phyloP scores from a whole-genome alignment of 2,797 vertebrate genomes.

The Mus spretus region DNA sequence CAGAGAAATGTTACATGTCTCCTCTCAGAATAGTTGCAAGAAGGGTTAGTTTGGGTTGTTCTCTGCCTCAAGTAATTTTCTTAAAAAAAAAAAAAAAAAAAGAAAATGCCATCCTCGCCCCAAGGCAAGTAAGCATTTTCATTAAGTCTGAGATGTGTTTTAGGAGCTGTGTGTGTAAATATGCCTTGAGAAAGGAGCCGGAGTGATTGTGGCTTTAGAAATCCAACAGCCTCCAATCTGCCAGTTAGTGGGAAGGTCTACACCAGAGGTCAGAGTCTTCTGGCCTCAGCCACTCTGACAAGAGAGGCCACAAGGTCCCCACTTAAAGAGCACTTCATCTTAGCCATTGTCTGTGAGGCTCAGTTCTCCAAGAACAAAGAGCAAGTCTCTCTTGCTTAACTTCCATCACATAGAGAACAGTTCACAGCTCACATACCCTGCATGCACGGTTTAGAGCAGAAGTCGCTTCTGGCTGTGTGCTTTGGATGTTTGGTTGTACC shows the following conservation, averaged over 20 bases:
- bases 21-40: constrained; percentile 78
- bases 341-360: background rate
- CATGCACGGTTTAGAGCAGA: background rate
- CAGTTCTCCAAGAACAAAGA: constrained; percentile 25
- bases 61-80: constrained; percentile 84
- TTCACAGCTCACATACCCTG: background rate
- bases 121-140: constrained; percentile 68
- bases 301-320: background rate
- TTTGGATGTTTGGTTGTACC: constrained; percentile 7
- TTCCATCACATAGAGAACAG: background rate
- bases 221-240: background rate
- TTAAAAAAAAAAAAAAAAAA: constrained; percentile 64
- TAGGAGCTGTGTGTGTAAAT: background rate
- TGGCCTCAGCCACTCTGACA: background rate
- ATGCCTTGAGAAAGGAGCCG: constrained; percentile 1
- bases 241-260: background rate
- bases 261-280: background rate
- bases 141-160: constrained; percentile 73
- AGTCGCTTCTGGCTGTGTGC: background rate
- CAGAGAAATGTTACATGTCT: constrained; percentile 85
- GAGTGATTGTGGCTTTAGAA: background rate
- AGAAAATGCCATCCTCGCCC: constrained; percentile 73
- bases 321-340: background rate
- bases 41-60: constrained; percentile 76
- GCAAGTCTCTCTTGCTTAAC: background rate